These are phyloP conservation scores for Brachylomia viminalis DNA, from an alignment of 2,888 invertebrate genomes.

Conservation along the genomic window DNA sequence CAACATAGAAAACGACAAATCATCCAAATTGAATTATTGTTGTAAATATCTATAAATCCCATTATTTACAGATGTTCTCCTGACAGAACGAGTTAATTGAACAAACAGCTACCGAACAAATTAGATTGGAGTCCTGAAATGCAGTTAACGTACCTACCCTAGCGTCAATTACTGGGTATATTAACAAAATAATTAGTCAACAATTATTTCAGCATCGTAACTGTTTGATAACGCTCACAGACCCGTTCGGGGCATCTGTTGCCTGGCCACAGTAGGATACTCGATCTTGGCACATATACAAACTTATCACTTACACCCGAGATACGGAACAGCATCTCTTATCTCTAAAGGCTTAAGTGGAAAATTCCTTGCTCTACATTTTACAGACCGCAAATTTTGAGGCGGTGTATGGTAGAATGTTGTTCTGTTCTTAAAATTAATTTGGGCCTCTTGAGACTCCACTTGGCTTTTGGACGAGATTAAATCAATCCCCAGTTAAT, in stretches of 20 bases:
- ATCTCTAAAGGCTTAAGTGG: slow-evolving; percentile 60
- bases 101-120: slow-evolving; percentile 65
- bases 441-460: slow-evolving; percentile 86
- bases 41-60: slow-evolving; percentile 30
- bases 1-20: background rate
- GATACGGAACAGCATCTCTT: slow-evolving; percentile 49
- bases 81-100: slow-evolving; percentile 53
- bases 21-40: slow-evolving; percentile 20
- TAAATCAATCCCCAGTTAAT: slow-evolving; percentile 85
- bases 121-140: slow-evolving; percentile 68
- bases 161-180: slow-evolving; percentile 71
- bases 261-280: slow-evolving; percentile 79
- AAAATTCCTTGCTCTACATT: slow-evolving; percentile 55
- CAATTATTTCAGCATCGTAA: slow-evolving; percentile 81
- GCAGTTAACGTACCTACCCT: slow-evolving; percentile 66
- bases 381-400: slow-evolving; percentile 31
- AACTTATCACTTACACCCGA: slow-evolving; percentile 52
- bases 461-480: slow-evolving; percentile 80
- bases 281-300: slow-evolving; percentile 69
- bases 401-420: slow-evolving; percentile 67
- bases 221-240: slow-evolving; percentile 79
- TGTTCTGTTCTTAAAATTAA: slow-evolving; percentile 88
- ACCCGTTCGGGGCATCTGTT: slow-evolving; percentile 87
- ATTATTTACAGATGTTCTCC: slow-evolving; percentile 52
- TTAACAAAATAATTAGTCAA: slow-evolving; percentile 86